Base-by-base conservation (phyloP, 1,140 invertebrate genomes). In the Zaprionus lachaisei region DNA sequence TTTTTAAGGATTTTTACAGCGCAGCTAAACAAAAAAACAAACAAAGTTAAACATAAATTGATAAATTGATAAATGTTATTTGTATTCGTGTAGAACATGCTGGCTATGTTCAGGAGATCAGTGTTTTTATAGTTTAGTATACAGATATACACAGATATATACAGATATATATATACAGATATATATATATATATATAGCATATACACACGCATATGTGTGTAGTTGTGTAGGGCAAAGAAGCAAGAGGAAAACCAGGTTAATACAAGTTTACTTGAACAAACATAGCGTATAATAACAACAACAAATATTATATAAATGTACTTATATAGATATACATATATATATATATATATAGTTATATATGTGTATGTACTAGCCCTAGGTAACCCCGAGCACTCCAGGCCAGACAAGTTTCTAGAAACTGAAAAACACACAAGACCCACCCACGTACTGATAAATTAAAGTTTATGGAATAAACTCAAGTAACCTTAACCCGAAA, bases 221-320 rank as follows among this genome's bases (percentile, higher is more conserved):
- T n/a, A n/a, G n/a, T n/a, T n/a, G 5, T 44, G n/a, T 51, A 73
- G 47, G 51, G 54, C 67, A 34, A 57, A 58, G 44, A 80, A 68
- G 57, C 80, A 84, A 90, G 67, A 89, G 86, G 81, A 90, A 80
- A 89, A 89, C 83, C 83, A 86, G 83, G 83, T 86, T 76, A 80
- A 79, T 60, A 80, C 54, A 79, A 72, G 66, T 87, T 77, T 71
- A 76, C 61, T 56, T 65, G 22, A 72, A 65, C 62, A 60, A 67
- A 73, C 28, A 28, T 47, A 38, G 51, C 11, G 22, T 24, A 24
- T 55, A 66, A 34, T 3, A 56, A 44, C 62, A 38, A 44, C 58
- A 44, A 47, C 9, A 26, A 61, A 26, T 47, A 26, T 26, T 41
- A 41, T 24, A 60, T 38, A 11, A 11, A 56, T 65, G 24, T 56